Conservation (phyloP, 2,888 invertebrate species). For the Phymatocera aterrima region DNA sequence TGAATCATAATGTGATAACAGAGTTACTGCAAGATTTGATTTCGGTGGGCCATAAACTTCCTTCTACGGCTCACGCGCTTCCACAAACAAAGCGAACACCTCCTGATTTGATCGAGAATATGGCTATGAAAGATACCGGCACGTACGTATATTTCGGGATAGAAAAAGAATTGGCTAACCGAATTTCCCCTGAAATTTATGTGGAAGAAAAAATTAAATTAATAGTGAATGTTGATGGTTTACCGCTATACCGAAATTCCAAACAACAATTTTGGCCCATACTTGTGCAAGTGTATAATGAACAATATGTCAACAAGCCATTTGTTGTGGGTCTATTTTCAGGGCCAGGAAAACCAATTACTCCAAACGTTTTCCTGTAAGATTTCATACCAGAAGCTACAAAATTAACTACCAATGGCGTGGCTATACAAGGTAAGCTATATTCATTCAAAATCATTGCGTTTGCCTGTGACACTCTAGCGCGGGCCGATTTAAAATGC, state of each 20-base stretch:
- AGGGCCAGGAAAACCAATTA: slow-evolving; percentile 47
- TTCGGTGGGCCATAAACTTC: neutral
- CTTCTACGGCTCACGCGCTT: neutral
- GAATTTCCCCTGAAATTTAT: slow-evolving; percentile 27
- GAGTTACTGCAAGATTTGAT: neutral
- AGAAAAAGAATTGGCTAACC: slow-evolving; percentile 15
- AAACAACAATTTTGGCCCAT: slow-evolving; percentile 28
- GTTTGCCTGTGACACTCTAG: neutral
- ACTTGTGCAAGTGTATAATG: neutral
- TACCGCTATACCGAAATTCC: neutral
- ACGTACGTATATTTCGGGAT: slow-evolving; percentile 42
- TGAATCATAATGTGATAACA: neutral
- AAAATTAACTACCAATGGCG: slow-evolving; percentile 36
- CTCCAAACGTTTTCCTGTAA: slow-evolving; percentile 44
- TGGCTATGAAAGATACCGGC: neutral
- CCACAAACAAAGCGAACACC: neutral
- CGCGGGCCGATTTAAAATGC: slow-evolving; percentile 32
- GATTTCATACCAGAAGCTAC: slow-evolving; percentile 48
- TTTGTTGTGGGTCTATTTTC: slow-evolving; percentile 36
- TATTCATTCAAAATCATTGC: slow-evolving; percentile 29
- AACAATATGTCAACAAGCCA: neutral
- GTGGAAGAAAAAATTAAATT: slow-evolving; percentile 33
- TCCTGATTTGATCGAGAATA: neutral
- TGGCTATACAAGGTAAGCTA: slow-evolving; percentile 37
- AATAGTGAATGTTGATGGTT: slow-evolving; percentile 27